A percentile compares a stretch with the other conserved stretches of the same genome.
Evolutionary conservation across 2,113 vertebrate species (phyloP).

Genomic region (Amphiprion percula): DNA sequence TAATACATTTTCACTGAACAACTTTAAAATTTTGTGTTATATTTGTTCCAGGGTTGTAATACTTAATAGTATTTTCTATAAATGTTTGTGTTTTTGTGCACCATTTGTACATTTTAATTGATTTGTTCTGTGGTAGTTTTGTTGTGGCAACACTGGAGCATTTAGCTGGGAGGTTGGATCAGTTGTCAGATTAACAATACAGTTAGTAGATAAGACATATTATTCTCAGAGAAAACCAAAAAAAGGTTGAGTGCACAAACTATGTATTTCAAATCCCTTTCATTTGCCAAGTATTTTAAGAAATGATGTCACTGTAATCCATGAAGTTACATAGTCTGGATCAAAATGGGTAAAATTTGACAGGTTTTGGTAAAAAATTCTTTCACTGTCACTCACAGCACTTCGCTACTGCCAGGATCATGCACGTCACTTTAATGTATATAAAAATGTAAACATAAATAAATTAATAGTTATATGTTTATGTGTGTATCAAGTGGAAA

Average conservation of each 20-base stretch:
- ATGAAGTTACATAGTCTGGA: slow-evolving; percentile 5
- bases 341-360: neutral
- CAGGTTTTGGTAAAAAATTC: neutral
- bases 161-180: neutral
- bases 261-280: slow-evolving; percentile 25
- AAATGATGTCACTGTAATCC: neutral
- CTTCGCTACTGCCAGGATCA: slow-evolving; percentile 47
- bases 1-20: neutral
- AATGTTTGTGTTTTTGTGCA: neutral
- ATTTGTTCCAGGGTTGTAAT: neutral
- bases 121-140: neutral
- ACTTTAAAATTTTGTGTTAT: rapidly evolving
- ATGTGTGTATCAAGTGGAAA: slow-evolving; percentile 20
- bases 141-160: neutral
- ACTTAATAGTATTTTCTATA: neutral
- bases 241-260: slow-evolving; percentile 2
- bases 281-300: slow-evolving; percentile 44
- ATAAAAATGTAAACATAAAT: slow-evolving; percentile 29
- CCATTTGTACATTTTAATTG: neutral
- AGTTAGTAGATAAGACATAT: neutral
- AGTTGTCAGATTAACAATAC: neutral
- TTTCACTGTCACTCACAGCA: slow-evolving; percentile 39
- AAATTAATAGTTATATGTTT: slow-evolving; percentile 2
- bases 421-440: slow-evolving; percentile 34
- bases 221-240: neutral